Evolutionary conservation across 2,113 vertebrate genomes (phyloP).

Genomic region (Pipa parva): DNA sequence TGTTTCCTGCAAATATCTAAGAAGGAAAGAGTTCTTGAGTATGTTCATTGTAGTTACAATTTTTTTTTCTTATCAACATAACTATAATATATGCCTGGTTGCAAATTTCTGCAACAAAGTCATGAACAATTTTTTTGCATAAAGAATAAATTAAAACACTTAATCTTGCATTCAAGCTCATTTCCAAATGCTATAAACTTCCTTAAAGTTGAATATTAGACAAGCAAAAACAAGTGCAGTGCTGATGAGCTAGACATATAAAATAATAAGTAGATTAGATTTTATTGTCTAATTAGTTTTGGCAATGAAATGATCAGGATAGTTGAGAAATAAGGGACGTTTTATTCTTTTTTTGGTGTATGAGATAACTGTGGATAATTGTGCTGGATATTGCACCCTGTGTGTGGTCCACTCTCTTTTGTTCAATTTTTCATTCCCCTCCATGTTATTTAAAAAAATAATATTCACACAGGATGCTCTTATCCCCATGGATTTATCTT

Average conservation of each 20-base stretch:
- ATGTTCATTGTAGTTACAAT: too few species aligned
- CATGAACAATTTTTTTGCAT: background rate
- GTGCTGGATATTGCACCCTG: background rate
- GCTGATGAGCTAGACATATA: background rate
- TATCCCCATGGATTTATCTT: fast-evolving
- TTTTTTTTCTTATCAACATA: too few species aligned
- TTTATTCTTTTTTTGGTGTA: background rate
- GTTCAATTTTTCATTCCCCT: background rate
- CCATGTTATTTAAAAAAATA: background rate
- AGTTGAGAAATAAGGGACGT: background rate
- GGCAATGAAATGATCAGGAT: background rate
- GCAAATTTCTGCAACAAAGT: background rate
- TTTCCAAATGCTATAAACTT: background rate
- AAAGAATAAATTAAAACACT: background rate
- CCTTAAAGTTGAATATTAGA: background rate
- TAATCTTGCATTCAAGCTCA: background rate
- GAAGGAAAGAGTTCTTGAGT: too few species aligned
- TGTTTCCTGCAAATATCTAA: too few species aligned
- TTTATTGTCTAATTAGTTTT: constrained; percentile 7
- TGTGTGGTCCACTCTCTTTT: background rate
- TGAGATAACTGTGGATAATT: background rate
- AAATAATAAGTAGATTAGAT: background rate
- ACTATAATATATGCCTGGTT: background rate
- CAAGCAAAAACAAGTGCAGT: background rate
- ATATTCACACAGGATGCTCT: background rate